Evolutionary conservation across 2,797 vertebrate species (phyloP), one percentile per base, ranked within the genome.

Genomic region (Pagetopsis macropterus): DNA sequence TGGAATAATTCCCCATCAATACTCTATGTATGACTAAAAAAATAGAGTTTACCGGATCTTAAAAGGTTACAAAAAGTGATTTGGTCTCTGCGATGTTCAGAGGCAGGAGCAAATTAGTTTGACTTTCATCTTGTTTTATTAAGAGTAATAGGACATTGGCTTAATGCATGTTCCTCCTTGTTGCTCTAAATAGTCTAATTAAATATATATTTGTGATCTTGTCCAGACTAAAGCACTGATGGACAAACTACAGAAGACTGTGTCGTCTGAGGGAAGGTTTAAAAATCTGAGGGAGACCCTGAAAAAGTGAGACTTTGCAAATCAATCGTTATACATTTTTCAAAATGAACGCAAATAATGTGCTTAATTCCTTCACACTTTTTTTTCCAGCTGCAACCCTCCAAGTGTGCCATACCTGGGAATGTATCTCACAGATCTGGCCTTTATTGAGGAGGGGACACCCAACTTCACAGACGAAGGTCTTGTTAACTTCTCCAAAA

Each of bases 401-500:
- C 97, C 97, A 4, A 95, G 95, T 5, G 97, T 98, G 78, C 97
- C 97, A 43, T 99, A 99, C 81, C 95, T 99, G 75, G 97, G 97
- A 82, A 99, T 99, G 97, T 99, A 98, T 89, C 92, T 98, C 71
- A 98, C 97, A 3, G 97, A 99, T 83, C 89, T 99, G 88, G 97
- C 97, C 1, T 98, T 99, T 81, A 99, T 99, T 21, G 97, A 99
- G 87, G 97, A 99, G 88, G 97, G 97, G 83, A 98, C 97, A 13
- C 97, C 97, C 43, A 98, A 99, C 86, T 98, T 99, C 68, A 99
- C 97, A 3, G 97, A 98, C 78, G 97, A 99, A 84, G 97, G 97
- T 77, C 96, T 99, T 58, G 97, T 99, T 76, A 99, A 99, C 91
- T 99, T 99, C 89, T 99, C 97, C 89, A 99, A 99, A 93, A 99